Evolutionary conservation across 2,113 vertebrate species (phyloP).

Genomic region (Dryoscopus gambensis): DNA sequence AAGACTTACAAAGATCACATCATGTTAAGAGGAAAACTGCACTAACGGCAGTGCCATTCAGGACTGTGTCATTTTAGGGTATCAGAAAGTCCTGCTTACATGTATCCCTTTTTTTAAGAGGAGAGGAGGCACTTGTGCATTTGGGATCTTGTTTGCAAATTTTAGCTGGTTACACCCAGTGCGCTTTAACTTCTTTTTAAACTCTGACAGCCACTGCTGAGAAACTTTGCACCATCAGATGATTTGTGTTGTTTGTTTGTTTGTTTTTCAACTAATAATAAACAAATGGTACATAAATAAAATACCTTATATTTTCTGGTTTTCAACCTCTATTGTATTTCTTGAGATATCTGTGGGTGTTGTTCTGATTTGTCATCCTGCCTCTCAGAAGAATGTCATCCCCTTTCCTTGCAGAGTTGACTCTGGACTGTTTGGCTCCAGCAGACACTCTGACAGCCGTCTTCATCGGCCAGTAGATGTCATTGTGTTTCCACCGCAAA

Average conservation of each 20-base stretch:
- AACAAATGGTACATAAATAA: background rate
- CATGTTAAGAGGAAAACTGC: background rate
- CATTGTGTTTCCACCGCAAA: slow-evolving; percentile 17
- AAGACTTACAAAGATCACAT: background rate
- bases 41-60: background rate
- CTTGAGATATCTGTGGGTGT: background rate
- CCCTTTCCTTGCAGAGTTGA: background rate
- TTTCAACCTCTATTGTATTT: background rate
- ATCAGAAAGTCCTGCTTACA: background rate
- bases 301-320: background rate
- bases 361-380: background rate
- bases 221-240: background rate
- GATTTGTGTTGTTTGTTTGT: background rate
- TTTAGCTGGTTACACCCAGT: background rate
- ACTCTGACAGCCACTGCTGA: background rate
- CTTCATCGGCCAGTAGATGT: slow-evolving; percentile 42
- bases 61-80: background rate
- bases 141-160: background rate
- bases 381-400: background rate
- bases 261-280: background rate
- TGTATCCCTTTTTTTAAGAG: background rate
- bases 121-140: background rate
- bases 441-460: background rate
- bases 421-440: background rate
- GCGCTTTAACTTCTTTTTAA: background rate